Evolutionary conservation across 2,797 vertebrate species (phyloP).

Genomic region (Gorsachius magnificus): DNA sequence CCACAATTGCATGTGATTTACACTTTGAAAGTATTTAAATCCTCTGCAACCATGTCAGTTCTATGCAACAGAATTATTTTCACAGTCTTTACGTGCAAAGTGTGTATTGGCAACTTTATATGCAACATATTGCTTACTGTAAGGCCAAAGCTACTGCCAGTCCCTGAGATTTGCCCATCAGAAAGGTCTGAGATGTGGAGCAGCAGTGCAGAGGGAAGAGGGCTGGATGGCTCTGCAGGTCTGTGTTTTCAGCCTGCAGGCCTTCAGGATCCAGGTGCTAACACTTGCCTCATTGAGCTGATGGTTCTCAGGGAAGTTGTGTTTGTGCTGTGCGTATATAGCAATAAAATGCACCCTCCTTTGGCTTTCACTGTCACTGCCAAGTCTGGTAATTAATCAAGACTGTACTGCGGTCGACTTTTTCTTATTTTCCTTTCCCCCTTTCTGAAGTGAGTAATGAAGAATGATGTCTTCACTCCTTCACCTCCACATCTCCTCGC

Average conservation of each 20-base stretch:
- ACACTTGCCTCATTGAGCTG: conserved; percentile 20
- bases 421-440: conserved; percentile 30
- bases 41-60: background rate
- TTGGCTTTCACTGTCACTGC: conserved; percentile 58
- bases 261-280: background rate
- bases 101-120: background rate
- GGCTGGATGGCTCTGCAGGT: background rate
- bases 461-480: conserved; percentile 69
- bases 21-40: background rate
- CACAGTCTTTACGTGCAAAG: fast-evolving
- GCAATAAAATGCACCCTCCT: conserved; percentile 37
- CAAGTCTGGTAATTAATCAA: conserved; percentile 73
- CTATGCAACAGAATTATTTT: background rate
- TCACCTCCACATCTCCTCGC: conserved; percentile 44
- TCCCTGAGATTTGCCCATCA: background rate
- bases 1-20: background rate
- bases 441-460: conserved; percentile 67
- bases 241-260: conserved; percentile 27
- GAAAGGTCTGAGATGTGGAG: background rate
- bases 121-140: background rate
- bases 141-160: background rate
- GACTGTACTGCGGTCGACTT: conserved; percentile 24
- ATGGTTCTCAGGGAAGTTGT: conserved; percentile 39
- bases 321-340: background rate
- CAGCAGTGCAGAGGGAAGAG: background rate